phyloP scores from a whole-genome alignment of 2,113 vertebrate species.

The Empidonax alnorum region DNA sequence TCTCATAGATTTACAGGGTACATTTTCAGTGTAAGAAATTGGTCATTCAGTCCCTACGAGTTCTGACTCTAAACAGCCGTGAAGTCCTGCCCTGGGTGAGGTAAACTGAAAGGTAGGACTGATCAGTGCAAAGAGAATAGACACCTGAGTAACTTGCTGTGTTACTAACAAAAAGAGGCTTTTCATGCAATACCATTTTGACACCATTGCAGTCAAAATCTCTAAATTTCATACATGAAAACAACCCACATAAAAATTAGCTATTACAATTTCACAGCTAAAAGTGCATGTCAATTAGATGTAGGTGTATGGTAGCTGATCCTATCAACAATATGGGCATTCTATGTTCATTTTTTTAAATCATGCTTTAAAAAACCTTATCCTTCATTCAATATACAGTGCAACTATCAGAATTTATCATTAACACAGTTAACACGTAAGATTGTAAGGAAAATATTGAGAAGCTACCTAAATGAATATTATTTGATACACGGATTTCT shows the following conservation, averaged over 20 bases:
- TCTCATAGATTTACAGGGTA: background rate
- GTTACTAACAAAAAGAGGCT: background rate
- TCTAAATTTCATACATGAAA: background rate
- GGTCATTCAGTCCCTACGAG: background rate
- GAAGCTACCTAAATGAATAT: background rate
- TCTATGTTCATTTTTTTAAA: background rate
- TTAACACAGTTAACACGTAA: background rate
- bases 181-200: background rate
- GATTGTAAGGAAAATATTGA: background rate
- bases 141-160: background rate
- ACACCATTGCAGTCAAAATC: background rate
- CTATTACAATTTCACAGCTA: background rate
- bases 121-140: background rate
- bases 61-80: conserved; percentile 32
- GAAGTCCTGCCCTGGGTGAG: background rate
- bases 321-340: background rate
- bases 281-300: background rate
- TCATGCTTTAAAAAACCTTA: background rate
- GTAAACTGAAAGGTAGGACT: background rate
- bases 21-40: background rate
- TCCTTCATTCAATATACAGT: background rate
- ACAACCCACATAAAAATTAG: background rate
- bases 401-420: background rate
- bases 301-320: background rate
- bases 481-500: background rate